Evolutionary conservation across 2,888 invertebrate species (phyloP), one percentile per base, ranked within the genome.

Genomic region (Tenthredo amoena): DNA sequence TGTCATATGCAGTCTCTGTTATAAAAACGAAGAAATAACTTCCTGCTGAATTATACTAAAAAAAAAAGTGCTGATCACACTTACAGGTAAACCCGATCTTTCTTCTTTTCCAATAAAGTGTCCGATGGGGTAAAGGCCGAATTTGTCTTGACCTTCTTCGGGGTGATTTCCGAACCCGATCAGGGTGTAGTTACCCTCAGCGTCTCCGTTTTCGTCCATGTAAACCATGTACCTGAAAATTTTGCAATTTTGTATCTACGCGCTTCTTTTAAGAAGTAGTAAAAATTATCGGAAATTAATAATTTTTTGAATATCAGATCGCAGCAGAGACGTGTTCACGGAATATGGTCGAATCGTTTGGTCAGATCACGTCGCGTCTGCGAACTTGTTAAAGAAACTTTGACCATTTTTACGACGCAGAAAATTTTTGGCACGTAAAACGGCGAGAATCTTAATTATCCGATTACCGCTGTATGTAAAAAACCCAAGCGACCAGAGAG

Each of bases 151-250:
- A 7, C 47, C 83, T 37, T 37, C 90, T 18, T 87, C 86, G 1
- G 88, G 84, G 76, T 87, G 84, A 87, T 90, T 85, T 86, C 92
- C 89, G 88, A 92, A 26, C 76, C 93, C 96, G 88, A 99, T 95
- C 87, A 99, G 95, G 0, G 98, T 98, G 94, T 98, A 99, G 95
- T 99, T 99, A 15, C 99, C 99, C 91, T 98, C 98, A 0, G 98
- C 98, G 91, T 99, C 98, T 0, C 98, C 98, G 90, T 97, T 97
- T 90, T 97, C 96, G 93, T 99, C 98, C 95, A 99, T 98, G 91
- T 97, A 97, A n/a, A 97, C 97, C 95, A 97, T 96, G 93, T 98
- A 98, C 68, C 98, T 98, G 92, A 81, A 81, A 62, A 21, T 21
- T 18, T 37, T 6, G 6, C 18, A 18, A 71, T 71, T 37, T 50